Evolutionary conservation across 2,888 invertebrate species (phyloP), one percentile per base, ranked within the genome.

Genomic region (Plagodis dolabraria): DNA sequence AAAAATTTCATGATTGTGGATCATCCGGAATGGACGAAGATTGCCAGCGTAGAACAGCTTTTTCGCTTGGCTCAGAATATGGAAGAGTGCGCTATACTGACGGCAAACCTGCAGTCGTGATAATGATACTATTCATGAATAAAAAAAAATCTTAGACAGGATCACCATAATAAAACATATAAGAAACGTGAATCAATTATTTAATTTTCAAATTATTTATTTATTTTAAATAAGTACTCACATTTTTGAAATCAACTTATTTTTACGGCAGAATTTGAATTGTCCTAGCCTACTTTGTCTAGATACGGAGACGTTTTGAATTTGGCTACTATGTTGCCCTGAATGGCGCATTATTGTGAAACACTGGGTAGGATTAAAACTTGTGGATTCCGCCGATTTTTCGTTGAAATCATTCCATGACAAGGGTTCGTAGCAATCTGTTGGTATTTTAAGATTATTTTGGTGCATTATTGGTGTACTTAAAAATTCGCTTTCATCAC

Each of bases 261-360:
- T 72, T 76, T 85, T 89, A 57, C 65, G 71, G 36, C 65, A 69
- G 59, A 79, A 85, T 67, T 79, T 83, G 65, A 84, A 89, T 49
- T 82, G 71, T n/a, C 65, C 72, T 54, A 90, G 73, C 36, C 73
- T 82, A 22, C 45, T 65, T 11, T 64, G 63, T 60, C 68, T 71
- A 1, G 67, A 5, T 46, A 42, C 22, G 47, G 42, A 57, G 8
- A 33, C 35, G 35, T 44, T 56, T 8, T 57, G 49, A 12, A 58
- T 45, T 54, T n/a, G 42, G 44, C 57, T 61, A 5, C 45, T 47
- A 43, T 35, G 36, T 49, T 42, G 56, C 11, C 44, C 42, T 57
- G 76, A 76, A 59, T 61, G 73, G 6, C 69, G 70, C 53, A 74
- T 67, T 9, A 68, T 66, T 6, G 76, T 79, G 42, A 60, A 73